Percentiles rank a stretch among this genome's conserved stretches.
Conservation (phyloP, 2,797 vertebrate species). For the Xiphorhynchus erythropygius region DNA sequence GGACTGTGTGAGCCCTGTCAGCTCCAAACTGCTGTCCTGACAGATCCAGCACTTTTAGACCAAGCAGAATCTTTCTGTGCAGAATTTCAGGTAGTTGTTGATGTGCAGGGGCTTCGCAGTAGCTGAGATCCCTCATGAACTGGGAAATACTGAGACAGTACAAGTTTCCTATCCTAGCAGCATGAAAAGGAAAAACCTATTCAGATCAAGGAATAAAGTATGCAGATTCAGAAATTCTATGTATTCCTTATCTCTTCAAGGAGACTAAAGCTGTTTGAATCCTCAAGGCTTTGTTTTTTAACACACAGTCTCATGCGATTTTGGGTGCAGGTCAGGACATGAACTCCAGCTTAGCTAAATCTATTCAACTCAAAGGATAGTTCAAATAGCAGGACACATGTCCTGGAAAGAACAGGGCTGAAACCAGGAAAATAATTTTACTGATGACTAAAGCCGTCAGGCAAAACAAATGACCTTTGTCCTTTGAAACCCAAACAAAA, state of each 20-base stretch:
- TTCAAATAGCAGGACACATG: not conserved
- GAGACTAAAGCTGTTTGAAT: not conserved
- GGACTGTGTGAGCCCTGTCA: not conserved
- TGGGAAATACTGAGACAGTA: not conserved
- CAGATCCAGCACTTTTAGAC: not conserved
- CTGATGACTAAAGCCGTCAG: not conserved
- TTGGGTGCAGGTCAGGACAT: constrained; percentile 29
- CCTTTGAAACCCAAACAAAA: constrained; percentile 17
- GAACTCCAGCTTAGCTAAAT: not conserved
- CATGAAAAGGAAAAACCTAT: not conserved
- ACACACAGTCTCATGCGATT: not conserved
- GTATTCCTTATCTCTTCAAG: not conserved
- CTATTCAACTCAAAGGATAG: not conserved
- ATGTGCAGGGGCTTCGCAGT: not conserved
- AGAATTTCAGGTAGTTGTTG: not conserved
- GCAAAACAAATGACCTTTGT: constrained; percentile 20
- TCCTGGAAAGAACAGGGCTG: constrained; percentile 16
- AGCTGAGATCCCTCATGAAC: not conserved
- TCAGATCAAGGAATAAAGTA: not conserved
- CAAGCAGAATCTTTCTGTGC: not conserved
- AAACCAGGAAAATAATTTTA: constrained; percentile 27
- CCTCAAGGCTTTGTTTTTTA: not conserved
- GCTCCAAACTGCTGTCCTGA: not conserved
- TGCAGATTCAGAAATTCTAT: not conserved
- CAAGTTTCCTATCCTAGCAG: not conserved